These are phyloP conservation scores for honey bee (Apis mellifera) DNA, from an alignment of 1,140 invertebrate species.

Conservation along the genomic window Amel_HAv3.1 CM009939.2:9834501-9835000, in stretches of 20 bases:
- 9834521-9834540: not conserved
- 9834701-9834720: not conserved
- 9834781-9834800: constrained; percentile 50
- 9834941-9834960: constrained; percentile 13
- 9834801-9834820: constrained; percentile 52
- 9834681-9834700: no score
- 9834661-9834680: no score
- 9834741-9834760: not conserved
- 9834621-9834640: no score
- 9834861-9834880: constrained; percentile 57
- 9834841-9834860: constrained; percentile 59
- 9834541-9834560: not conserved
- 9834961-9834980: not conserved
- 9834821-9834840: constrained; percentile 60
- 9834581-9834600: not conserved
- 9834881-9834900: constrained; percentile 62
- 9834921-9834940: constrained; percentile 57
- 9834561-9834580: not conserved
- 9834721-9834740: not conserved
- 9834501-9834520: not conserved
- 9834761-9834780: not conserved
- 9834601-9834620: not conserved
- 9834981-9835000: no score
- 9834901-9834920: constrained; percentile 58
- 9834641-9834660: no score